Conservation (phyloP, 2,888 invertebrate species). For the Eilema griseolum region DNA sequence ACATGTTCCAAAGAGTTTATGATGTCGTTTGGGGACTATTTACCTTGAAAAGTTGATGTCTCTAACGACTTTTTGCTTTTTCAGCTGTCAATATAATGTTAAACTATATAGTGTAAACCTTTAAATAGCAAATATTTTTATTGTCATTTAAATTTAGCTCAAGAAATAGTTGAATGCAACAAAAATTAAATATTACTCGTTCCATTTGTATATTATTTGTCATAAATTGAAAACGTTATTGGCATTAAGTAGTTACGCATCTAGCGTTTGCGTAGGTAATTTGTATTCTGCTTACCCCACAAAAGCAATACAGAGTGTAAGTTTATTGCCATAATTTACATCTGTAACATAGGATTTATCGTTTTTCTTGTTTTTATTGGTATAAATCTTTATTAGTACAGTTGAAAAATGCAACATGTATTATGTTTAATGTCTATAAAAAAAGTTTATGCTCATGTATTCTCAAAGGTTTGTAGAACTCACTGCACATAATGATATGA, state of each 20-base stretch:
- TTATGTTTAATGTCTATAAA: not conserved
- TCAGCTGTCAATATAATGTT: too few species aligned
- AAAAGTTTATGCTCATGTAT: not conserved
- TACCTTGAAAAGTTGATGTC: not conserved
- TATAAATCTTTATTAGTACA: not conserved
- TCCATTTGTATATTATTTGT: not conserved
- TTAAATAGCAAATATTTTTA: too few species aligned
- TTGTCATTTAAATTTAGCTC: too few species aligned
- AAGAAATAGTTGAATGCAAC: not conserved
- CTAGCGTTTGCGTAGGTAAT: slow-evolving; percentile 1
- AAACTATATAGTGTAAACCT: too few species aligned
- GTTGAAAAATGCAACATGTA: not conserved
- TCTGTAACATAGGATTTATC: slow-evolving; percentile 15
- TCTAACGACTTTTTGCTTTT: too few species aligned
- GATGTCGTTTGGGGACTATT: too few species aligned
- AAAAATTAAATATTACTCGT: not conserved
- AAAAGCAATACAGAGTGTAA: slow-evolving; percentile 14
- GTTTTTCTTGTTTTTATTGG: not conserved
- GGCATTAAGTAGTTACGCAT: not conserved
- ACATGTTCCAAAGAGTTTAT: too few species aligned
- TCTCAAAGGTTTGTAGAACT: not conserved
- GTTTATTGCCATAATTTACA: slow-evolving; percentile 24
- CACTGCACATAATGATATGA: not conserved
- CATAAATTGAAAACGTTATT: slow-evolving; percentile 19
- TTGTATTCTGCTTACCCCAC: slow-evolving; percentile 18